Evolutionary conservation across 2,888 invertebrate species (phyloP).

Genomic region (Gari tellinella): DNA sequence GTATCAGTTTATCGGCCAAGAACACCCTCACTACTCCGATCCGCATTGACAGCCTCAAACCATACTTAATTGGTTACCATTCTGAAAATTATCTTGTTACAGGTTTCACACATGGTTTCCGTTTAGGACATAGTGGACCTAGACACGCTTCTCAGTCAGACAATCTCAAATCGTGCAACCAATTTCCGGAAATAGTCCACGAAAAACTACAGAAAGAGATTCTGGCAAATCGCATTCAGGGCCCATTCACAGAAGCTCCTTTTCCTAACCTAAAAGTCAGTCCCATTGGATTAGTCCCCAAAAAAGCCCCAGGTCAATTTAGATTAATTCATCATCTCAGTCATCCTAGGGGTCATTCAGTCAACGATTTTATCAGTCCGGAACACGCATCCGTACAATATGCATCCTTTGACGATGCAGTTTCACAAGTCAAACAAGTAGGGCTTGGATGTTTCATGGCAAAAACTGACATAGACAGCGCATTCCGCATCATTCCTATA

Average conservation of each 20-base stretch:
- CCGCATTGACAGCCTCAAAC: not conserved
- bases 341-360: constrained; percentile 26
- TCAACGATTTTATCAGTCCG: constrained; percentile 44
- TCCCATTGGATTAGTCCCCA: constrained; percentile 41
- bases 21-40: not conserved
- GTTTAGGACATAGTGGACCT: constrained; percentile 15
- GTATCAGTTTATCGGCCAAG: no score
- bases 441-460: constrained; percentile 25
- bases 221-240: constrained; percentile 14
- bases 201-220: constrained; percentile 13
- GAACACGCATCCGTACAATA: constrained; percentile 16
- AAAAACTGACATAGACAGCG: constrained; percentile 42
- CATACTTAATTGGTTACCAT: not conserved
- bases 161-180: constrained; percentile 22
- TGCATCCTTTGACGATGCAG: constrained; percentile 35
- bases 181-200: constrained; percentile 2
- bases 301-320: constrained; percentile 29
- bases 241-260: constrained; percentile 14
- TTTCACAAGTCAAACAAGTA: not conserved
- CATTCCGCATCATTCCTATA: constrained; percentile 42
- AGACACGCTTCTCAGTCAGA: not conserved
- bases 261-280: constrained; percentile 25
- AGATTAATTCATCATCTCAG: constrained; percentile 51
- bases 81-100: constrained; percentile 14
- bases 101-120: constrained; percentile 26